Conservation (phyloP, 2,888 invertebrate genomes). For the Diarsia mendica region DNA sequence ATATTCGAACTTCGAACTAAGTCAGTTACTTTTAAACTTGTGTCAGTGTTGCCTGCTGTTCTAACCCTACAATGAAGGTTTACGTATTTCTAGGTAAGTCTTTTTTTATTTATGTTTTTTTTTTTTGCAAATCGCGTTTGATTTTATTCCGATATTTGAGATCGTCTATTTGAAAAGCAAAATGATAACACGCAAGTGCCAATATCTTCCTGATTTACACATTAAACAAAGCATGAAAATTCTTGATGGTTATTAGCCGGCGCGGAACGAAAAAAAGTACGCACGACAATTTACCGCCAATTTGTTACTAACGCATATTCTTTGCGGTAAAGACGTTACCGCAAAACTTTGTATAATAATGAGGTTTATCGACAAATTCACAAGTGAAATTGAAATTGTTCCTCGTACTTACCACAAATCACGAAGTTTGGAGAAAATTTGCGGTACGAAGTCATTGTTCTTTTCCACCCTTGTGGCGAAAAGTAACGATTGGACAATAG, state of each 20-base stretch:
- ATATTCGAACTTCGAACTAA: constrained; percentile 71
- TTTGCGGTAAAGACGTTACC: constrained; percentile 43
- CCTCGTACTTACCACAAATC: constrained; percentile 41
- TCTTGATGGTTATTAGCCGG: constrained; percentile 37
- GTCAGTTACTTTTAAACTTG: constrained; percentile 69
- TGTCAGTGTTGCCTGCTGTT: constrained; percentile 80
- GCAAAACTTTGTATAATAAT: constrained; percentile 44
- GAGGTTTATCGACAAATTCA: constrained; percentile 38
- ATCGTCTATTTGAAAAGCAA: constrained; percentile 39
- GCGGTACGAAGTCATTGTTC: constrained; percentile 42
- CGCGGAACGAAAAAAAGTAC: constrained; percentile 39
- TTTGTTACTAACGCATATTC: constrained; percentile 40
- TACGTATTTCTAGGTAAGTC: constrained; percentile 84
- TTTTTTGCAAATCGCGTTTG: constrained; percentile 23
- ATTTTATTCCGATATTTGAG: constrained; percentile 31
- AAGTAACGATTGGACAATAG: constrained; percentile 23
- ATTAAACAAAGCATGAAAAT: constrained; percentile 66
- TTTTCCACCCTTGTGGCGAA: constrained; percentile 17
- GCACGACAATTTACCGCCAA: constrained; percentile 61
- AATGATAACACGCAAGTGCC: constrained; percentile 57
- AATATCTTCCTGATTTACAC: constrained; percentile 55
- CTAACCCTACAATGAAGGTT: constrained; percentile 80
- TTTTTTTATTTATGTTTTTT: constrained; percentile 18
- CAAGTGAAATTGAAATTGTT: constrained; percentile 48
- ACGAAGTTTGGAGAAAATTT: constrained; percentile 52